A percentile compares a stretch with the other conserved stretches of the same genome.
phyloP scores from a whole-genome alignment of 2,797 vertebrate species.

The Catamblyrhynchus diadema region DNA sequence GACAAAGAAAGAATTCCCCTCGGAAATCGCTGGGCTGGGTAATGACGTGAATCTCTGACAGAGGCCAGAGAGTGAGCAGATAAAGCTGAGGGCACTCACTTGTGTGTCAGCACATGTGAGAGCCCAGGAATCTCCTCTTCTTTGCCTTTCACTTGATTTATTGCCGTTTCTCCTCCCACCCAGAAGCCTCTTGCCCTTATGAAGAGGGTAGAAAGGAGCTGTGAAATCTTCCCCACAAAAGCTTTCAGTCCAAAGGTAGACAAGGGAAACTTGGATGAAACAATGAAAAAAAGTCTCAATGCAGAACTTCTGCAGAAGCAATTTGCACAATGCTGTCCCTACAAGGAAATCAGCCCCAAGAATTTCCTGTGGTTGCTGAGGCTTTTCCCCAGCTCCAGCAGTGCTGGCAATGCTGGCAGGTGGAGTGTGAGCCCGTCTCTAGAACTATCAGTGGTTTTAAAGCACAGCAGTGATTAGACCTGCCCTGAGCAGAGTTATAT shows the following conservation, averaged over 20 bases:
- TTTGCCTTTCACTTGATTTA: neutral
- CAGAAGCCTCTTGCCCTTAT: neutral
- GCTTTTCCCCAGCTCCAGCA: neutral
- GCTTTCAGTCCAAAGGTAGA: neutral
- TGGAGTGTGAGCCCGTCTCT: neutral
- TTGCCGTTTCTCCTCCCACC: neutral
- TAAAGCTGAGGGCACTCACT: neutral
- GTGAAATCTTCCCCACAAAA: neutral
- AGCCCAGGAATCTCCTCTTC: neutral
- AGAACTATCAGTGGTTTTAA: neutral
- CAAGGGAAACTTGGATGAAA: neutral
- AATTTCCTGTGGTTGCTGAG: neutral
- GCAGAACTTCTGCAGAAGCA: neutral
- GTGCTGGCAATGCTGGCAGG: neutral
- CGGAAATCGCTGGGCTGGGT: neutral
- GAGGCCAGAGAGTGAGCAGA: neutral
- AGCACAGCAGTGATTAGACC: neutral
- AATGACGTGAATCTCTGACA: neutral
- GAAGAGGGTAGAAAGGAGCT: neutral
- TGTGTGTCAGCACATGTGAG: neutral
- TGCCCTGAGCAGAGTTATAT: neutral
- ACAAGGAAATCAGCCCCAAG: neutral
- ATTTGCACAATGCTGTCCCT: neutral
- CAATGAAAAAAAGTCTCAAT: neutral
- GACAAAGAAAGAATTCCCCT: neutral